These are phyloP conservation scores for Zootoca vivipara DNA, from an alignment of 2,113 vertebrate genomes.

Conservation along the genomic window DNA sequence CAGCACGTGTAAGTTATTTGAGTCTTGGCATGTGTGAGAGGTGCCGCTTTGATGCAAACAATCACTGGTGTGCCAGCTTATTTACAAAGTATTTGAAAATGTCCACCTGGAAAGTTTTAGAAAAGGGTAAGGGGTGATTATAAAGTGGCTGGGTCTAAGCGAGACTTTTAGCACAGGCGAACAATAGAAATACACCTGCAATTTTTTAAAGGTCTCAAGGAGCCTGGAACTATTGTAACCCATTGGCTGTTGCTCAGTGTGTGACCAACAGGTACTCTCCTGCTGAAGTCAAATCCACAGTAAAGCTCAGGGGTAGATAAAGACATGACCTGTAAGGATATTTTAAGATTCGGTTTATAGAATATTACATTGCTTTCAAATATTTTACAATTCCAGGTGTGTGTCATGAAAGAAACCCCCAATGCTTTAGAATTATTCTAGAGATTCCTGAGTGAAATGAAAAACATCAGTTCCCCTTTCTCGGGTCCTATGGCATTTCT, in stretches of 20 bases:
- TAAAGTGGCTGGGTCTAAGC: slow-evolving; percentile 15
- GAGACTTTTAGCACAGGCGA: slow-evolving; percentile 29
- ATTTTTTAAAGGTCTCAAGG: slow-evolving; percentile 33
- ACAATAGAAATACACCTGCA: slow-evolving; percentile 16
- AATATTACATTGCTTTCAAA: slow-evolving; percentile 5
- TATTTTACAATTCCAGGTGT: neutral
- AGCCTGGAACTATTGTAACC: neutral
- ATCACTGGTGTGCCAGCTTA: slow-evolving; percentile 40
- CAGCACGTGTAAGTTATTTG: slow-evolving; percentile 69
- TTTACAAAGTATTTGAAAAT: slow-evolving; percentile 36
- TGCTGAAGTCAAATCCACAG: neutral
- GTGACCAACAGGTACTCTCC: neutral
- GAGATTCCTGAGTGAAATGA: neutral
- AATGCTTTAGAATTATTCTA: neutral
- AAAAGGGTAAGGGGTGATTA: neutral
- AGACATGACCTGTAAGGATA: neutral
- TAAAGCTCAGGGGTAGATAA: accelerated
- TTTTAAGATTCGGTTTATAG: slow-evolving; percentile 28
- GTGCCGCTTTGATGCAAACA: slow-evolving; percentile 22
- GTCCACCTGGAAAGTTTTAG: slow-evolving; percentile 21
- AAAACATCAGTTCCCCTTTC: neutral
- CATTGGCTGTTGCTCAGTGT: slow-evolving; percentile 3
- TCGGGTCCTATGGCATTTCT: neutral
- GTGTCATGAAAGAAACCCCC: neutral
- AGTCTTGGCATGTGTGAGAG: neutral